Evolutionary conservation across 2,113 vertebrate species (phyloP), one percentile per base, ranked within the genome.

Genomic region (Pelvicachromis taeniatus): DNA sequence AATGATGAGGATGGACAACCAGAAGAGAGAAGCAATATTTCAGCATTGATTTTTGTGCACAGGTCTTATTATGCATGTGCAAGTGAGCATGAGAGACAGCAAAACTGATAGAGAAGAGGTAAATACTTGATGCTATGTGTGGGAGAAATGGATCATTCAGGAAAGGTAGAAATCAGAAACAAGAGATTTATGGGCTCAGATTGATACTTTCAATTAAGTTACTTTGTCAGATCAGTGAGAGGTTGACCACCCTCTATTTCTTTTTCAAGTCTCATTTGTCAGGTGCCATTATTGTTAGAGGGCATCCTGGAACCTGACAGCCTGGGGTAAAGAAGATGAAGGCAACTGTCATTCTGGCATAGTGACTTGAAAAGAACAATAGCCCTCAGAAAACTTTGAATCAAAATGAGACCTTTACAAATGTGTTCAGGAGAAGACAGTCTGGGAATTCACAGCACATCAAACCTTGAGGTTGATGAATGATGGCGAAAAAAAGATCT

Each of bases 171-270:
- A 88, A 91, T 88, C 83, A 87, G 77, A 89, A 87, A 87, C 55
- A 70, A 86, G 78, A 87, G 78, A 88, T 42, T 87, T 53, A 78
- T 77, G 21, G 59, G 54, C 50, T 86, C 83, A 94, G 94, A 95
- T 94, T 96, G 94, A 96, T 95, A 88, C 90, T 92, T 94, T 94
- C 93, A 95, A 96, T 95, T 95, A 95, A 88, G 85, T 87, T 80
- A n/a, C 85, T 85, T 80, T 83, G 88, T 94, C 92, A 93, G 89
- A 94, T 94, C 84, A 84, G 89, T 89, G 81, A 89, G 86, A 82
- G 91, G 78, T 78, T 90, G 85, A 93, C 94, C 94, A 88, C 88
- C 93, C 88, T 93, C 91, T 85, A 91, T 93, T 94, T 79, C 70
- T 92, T 93, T 91, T 91, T 91, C 90, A 80, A 83, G 90, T 77